Base-by-base conservation (phyloP, 2,888 invertebrate species). In the Synergus itoensis region DNA sequence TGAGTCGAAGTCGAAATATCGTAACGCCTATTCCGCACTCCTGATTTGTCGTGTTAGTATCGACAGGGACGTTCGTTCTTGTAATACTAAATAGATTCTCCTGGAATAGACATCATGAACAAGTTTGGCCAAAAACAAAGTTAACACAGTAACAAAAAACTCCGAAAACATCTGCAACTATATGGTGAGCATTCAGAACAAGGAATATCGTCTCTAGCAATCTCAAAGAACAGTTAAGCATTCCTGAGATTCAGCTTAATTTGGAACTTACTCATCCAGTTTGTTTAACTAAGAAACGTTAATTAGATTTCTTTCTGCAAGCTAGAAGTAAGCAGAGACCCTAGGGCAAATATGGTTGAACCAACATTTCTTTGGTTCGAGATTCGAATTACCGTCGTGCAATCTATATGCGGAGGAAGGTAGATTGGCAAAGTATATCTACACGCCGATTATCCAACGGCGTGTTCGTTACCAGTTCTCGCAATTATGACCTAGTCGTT, bases 341-440 rank as follows among this genome's bases (percentile, higher is more conserved):
- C 48, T 0, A 11, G 60, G 11, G 7, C 21, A 16, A 28, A 63
- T 63, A 63, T 28, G 14, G 12, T 11, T 63, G 21, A 40, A 41
- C n/a, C n/a, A 4, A 36, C n/a, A 77, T 48, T 63, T 41, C 64
- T 41, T 82, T 79, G 69, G 77, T 79, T 83, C 81, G 82, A 81
- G 82, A 82, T 84, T 83, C 83, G 83, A 86, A 89, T 90, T 88
- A 89, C 89, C 88, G 41, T 85, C 88, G 87, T 89, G 90, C 89
- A 89, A 89, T 90, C 87, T 90, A 90, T 90, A 90, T 90, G 89
- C 89, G 90, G 90, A 90, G 89, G 88, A 89, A 81, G 86, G 79
- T 84, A 83, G 83, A 80, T 82, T 78, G 80, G 62, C 82, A 80
- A 83, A 81, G 83, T 85, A 81, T 84, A 85, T 81, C 80, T 77